These are phyloP conservation scores for Macrocentrus cingulum DNA, from an alignment of 1,140 invertebrate species.

Conservation along the genomic window DNA sequence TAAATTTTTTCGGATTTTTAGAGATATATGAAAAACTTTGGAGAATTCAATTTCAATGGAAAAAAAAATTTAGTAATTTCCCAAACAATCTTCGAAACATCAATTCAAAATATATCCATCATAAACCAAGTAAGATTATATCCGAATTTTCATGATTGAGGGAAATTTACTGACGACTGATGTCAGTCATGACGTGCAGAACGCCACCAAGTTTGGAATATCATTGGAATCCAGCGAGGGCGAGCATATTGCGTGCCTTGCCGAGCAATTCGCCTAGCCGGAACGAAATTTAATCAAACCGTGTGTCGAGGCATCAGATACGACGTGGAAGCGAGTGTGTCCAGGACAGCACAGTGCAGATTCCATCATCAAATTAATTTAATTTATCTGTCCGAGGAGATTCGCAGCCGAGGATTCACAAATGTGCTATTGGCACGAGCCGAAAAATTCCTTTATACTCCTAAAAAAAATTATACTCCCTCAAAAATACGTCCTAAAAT, in stretches of 20 bases:
- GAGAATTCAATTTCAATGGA: too few relatives aligned
- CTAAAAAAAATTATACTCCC: too few relatives aligned
- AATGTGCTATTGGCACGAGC: too few relatives aligned
- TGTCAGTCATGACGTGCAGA: not conserved
- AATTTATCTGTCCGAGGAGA: conserved; percentile 49
- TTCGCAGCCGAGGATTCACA: conserved; percentile 9
- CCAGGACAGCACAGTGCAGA: conserved; percentile 25
- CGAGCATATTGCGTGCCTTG: conserved; percentile 18
- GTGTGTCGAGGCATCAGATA: conserved; percentile 38
- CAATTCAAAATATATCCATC: too few relatives aligned
- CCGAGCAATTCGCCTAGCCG: conserved; percentile 39
- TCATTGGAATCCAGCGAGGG: not conserved
- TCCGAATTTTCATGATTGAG: too few relatives aligned
- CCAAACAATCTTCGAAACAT: too few relatives aligned
- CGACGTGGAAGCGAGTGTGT: conserved; percentile 33
- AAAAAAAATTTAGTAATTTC: too few relatives aligned
- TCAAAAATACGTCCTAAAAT: too few relatives aligned
- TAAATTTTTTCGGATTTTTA: too few relatives aligned
- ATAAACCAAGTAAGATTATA: too few relatives aligned
- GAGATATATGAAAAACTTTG: too few relatives aligned
- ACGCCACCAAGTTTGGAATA: not conserved
- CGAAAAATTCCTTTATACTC: too few relatives aligned
- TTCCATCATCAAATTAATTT: conserved; percentile 54
- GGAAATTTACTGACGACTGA: not conserved
- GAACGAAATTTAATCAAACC: conserved; percentile 51